Percentiles rank a stretch among this genome's conserved stretches.
Conservation (phyloP, 2,113 vertebrate species). For the Polypterus bichir region DNA sequence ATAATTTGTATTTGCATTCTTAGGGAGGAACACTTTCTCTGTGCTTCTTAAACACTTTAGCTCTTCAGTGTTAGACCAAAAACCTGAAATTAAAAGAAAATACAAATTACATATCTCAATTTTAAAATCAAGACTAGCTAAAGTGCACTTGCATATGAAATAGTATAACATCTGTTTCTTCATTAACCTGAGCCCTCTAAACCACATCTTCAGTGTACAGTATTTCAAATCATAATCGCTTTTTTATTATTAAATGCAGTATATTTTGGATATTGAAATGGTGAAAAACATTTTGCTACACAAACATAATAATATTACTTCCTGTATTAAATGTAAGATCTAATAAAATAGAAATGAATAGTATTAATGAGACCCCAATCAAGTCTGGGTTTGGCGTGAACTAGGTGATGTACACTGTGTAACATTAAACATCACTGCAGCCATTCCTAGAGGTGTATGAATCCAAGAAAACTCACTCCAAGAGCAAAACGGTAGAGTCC, state of each 20-base stretch:
- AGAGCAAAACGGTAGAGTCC: too few relatives aligned
- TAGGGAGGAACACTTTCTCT: constrained; percentile 62
- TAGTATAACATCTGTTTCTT: not conserved
- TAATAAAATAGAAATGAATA: too few relatives aligned
- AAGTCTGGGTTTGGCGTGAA: too few relatives aligned
- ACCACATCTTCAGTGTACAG: not conserved
- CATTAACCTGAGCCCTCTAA: not conserved
- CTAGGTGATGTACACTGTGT: too few relatives aligned
- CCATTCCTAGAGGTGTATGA: too few relatives aligned
- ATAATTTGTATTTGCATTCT: constrained; percentile 44
- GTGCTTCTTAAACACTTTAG: constrained; percentile 64
- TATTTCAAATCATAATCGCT: not conserved
- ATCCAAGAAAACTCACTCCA: too few relatives aligned
- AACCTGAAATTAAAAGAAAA: constrained; percentile 47
- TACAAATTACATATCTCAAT: not conserved
- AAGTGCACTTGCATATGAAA: too few relatives aligned
- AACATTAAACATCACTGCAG: too few relatives aligned
- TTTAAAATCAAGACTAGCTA: not conserved
- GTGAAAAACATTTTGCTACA: not conserved
- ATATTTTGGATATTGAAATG: not conserved
- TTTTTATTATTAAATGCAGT: not conserved
- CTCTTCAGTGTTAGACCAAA: constrained; percentile 74
- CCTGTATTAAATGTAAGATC: too few relatives aligned
- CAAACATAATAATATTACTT: too few relatives aligned
- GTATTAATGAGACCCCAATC: too few relatives aligned